A percentile compares a stretch with the other conserved stretches of the same genome.
phyloP scores from a whole-genome alignment of 2,888 invertebrate species.

The Oxycera nigricornis region DNA sequence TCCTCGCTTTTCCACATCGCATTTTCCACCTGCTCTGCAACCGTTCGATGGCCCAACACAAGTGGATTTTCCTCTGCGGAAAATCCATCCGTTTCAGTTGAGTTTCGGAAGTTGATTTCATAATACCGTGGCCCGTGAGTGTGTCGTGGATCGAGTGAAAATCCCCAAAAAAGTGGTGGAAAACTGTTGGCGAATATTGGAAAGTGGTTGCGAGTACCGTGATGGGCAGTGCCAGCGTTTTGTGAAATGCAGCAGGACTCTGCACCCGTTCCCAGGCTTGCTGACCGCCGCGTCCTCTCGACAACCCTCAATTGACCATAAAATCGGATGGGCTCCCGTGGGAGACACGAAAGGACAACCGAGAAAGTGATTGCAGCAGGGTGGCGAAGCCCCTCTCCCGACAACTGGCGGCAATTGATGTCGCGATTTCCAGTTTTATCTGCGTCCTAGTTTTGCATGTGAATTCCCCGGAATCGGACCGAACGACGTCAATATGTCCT shows the following conservation, averaged over 20 bases:
- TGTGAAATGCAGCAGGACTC: neutral
- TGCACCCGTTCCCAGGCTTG: neutral
- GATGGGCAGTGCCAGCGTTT: neutral
- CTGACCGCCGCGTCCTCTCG: neutral
- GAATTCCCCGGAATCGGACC: neutral
- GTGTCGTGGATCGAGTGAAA: neutral
- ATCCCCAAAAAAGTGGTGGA: neutral
- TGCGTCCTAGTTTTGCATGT: slow-evolving; percentile 10
- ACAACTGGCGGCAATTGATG: neutral
- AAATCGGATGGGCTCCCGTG: slow-evolving; percentile 32
- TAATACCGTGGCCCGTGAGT: slow-evolving; percentile 8
- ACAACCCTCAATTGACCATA: slow-evolving; percentile 29
- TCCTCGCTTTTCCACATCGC: slow-evolving; percentile 28
- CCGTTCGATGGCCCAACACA: neutral
- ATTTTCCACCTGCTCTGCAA: slow-evolving; percentile 10
- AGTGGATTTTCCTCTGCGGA: slow-evolving; percentile 31
- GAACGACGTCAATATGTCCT: slow-evolving; percentile 1
- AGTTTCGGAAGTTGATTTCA: slow-evolving; percentile 42
- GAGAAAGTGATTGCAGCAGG: slow-evolving; percentile 14
- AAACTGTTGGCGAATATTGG: neutral
- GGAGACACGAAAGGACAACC: slow-evolving; percentile 15
- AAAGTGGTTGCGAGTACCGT: neutral
- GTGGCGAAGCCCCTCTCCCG: slow-evolving; percentile 9
- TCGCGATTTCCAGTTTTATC: neutral
- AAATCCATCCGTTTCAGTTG: slow-evolving; percentile 42